Percentiles rank a stretch among this genome's conserved stretches.
Evolutionary conservation across 2,797 vertebrate species (phyloP).

Genomic region (Gephyroberyx darwinii): DNA sequence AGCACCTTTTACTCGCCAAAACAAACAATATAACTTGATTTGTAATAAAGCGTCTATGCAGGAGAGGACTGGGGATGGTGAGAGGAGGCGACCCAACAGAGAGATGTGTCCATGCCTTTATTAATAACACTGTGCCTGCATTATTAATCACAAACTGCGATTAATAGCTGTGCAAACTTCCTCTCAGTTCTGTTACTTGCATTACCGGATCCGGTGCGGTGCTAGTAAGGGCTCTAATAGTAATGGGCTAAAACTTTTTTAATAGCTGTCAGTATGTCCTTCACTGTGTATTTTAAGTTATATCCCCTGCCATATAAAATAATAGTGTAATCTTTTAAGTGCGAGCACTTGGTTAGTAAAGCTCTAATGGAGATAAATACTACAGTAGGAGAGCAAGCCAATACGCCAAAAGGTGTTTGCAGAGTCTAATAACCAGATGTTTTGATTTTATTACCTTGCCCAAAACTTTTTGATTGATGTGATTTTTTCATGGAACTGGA

Average conservation of each 20-base stretch:
- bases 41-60: no score
- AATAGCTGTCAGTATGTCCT: conserved; percentile 12
- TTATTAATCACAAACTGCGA: no score
- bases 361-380: conserved; percentile 5
- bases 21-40: not conserved
- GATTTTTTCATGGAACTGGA: not conserved
- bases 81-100: not conserved
- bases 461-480: conserved; percentile 26
- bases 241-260: not conserved
- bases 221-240: not conserved
- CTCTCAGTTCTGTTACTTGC: not conserved
- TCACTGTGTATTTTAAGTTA: conserved; percentile 8
- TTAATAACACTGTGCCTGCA: no score
- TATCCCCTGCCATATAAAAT: not conserved
- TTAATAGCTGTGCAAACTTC: no score
- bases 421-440: not conserved
- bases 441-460: conserved; percentile 3
- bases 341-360: not conserved
- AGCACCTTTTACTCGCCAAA: not conserved
- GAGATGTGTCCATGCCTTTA: no score
- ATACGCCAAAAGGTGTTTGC: not conserved
- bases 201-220: not conserved
- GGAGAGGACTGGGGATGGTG: not conserved
- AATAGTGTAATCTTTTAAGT: conserved; percentile 7
- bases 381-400: not conserved